Conservation (phyloP, 2,113 vertebrate species). For the Raja brachyura region DNA sequence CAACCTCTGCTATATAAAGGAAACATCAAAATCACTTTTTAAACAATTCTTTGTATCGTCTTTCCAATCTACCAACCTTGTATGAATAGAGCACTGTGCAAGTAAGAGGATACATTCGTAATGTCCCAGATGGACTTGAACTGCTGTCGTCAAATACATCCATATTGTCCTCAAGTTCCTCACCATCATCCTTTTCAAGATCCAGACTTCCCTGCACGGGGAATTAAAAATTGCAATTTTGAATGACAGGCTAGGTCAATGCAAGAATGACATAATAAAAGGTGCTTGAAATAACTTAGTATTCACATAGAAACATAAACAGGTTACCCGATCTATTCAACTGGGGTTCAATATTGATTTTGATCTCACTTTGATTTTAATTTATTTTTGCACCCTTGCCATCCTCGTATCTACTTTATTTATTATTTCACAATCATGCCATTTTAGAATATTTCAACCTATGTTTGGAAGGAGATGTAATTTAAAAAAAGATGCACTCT, state of each 20-base stretch:
- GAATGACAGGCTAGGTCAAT: not conserved
- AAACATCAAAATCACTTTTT: conserved; percentile 6
- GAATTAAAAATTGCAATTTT: conserved; percentile 36
- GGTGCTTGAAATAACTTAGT: not conserved
- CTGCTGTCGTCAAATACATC: conserved; percentile 95
- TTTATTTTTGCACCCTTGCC: not conserved
- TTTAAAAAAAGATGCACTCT: not conserved
- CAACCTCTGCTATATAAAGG: not conserved
- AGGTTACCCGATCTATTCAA: not conserved
- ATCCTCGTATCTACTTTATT: not conserved
- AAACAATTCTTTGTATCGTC: not conserved
- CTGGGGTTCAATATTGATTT: not conserved
- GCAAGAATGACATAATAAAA: not conserved
- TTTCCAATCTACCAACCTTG: conserved; percentile 65
- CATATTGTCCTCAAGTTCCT: conserved; percentile 95
- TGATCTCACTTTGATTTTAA: not conserved
- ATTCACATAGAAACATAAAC: not conserved
- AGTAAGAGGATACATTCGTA: conserved; percentile 91
- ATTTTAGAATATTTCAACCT: not conserved
- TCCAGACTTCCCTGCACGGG: conserved; percentile 73
- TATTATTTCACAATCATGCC: not conserved
- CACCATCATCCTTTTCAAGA: conserved; percentile 81
- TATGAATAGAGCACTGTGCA: conserved; percentile 98
- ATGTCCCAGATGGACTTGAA: conserved; percentile 93
- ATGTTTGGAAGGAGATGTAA: not conserved